Evolutionary conservation across 1,140 invertebrate genomes (phyloP), one percentile per base, ranked within the genome.

Genomic region (Camponotus vicinus): DNA sequence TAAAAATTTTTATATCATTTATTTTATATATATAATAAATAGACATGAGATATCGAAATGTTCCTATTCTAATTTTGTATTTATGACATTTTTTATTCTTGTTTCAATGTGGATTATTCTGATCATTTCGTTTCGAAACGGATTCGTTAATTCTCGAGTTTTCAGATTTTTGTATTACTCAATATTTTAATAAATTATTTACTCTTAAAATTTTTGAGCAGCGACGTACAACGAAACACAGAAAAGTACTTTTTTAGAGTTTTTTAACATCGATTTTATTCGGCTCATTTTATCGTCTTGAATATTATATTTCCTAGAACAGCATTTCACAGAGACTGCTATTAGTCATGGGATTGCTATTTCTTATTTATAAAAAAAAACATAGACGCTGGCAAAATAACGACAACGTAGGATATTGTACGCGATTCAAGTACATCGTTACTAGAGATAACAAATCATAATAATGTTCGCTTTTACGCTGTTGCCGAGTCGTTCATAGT

Each of bases 351-450:
- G 21, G n/a, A 8, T 27, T 27, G 42, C 11, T 55, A 57, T 70
- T 55, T 80, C 15, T 0, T 55, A 27, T 27, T 27, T 21, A n/a
- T n/a, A 52, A 66, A 37, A 67, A 52, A 52, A 18, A 27, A 79
- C n/a, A 55, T 69, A 40, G 70, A 80, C 40, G 7, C 2, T 37
- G 4, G 13, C 32, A 8, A 32, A 71, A 2, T 37, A 52, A 79
- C 42, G 34, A n/a, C 49, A 80, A 52, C 32, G 37, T 42, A 21
- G n/a, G 66, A 57, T 80, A 57, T 57, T 42, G 34, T 80, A 18
- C 34, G 34, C 34, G 45, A 18, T 21, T 80, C n/a, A 80, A 70
- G 64, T 78, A 69, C 77, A 80, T 80, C 34, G 77, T 80, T 80
- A 80, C 45, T 52, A 55, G 64, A 69, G 64, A 40, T 18, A 42